phyloP scores from a whole-genome alignment of 2,888 invertebrate genomes.

The Hyppa rectilinea region DNA sequence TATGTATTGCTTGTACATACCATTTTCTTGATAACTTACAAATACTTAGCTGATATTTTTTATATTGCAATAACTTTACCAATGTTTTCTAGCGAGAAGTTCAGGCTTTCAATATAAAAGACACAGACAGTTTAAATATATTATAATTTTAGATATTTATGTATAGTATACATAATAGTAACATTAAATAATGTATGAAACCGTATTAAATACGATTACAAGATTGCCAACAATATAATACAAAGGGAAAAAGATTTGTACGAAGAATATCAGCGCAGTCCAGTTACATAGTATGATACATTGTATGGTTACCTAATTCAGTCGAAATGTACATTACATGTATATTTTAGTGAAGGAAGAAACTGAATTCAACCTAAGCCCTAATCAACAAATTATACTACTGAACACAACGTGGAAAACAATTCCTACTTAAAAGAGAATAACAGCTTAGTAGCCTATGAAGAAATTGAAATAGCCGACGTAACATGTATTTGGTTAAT shows the following conservation, averaged over 20 bases:
- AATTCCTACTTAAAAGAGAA: constrained; percentile 64
- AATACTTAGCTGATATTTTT: constrained; percentile 12
- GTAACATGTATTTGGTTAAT: constrained; percentile 30
- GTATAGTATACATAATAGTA: constrained; percentile 72
- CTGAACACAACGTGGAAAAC: constrained; percentile 78
- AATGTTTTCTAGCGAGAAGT: background rate
- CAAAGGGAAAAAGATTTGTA: constrained; percentile 84
- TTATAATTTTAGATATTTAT: constrained; percentile 72
- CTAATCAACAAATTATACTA: constrained; percentile 68
- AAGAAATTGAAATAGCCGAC: constrained; percentile 42
- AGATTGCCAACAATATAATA: constrained; percentile 80
- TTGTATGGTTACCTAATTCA: constrained; percentile 78
- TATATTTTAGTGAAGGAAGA: constrained; percentile 60
- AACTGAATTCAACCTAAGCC: constrained; percentile 51
- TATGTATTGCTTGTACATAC: background rate
- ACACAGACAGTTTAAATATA: constrained; percentile 64
- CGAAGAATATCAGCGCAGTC: constrained; percentile 84
- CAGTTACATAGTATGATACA: constrained; percentile 73
- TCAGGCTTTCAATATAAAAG: constrained; percentile 32
- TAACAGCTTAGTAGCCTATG: constrained; percentile 45
- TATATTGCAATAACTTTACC: background rate
- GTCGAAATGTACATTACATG: constrained; percentile 74
- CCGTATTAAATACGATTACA: constrained; percentile 82
- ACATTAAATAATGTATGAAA: constrained; percentile 75
- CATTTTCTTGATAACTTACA: background rate